These are phyloP conservation scores for Cardiocondyla obscurior DNA, from an alignment of 1,140 invertebrate genomes.

Conservation along the genomic window DNA sequence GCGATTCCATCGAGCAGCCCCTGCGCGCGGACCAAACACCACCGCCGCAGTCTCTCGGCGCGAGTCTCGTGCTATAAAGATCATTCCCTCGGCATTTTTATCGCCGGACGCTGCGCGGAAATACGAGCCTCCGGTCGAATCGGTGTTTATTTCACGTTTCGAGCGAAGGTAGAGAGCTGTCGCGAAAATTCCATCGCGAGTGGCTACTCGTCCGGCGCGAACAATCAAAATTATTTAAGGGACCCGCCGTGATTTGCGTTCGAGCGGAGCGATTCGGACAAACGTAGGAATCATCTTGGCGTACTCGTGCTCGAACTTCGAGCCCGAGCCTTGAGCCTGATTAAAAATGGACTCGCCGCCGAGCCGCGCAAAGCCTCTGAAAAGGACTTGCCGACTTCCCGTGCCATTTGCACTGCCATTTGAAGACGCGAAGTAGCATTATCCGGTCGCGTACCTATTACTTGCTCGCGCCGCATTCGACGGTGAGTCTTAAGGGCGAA, in stretches of 20 bases:
- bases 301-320: neutral
- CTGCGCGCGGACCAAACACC: neutral
- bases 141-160: neutral
- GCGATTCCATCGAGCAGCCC: neutral
- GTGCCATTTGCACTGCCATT: conserved; percentile 28
- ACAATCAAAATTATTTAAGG: no score
- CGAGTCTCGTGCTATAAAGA: conserved; percentile 12
- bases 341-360: conserved; percentile 13
- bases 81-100: neutral
- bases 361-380: neutral
- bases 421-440: conserved; percentile 39
- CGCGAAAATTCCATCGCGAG: no score
- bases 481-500: conserved; percentile 40
- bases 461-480: conserved; percentile 35
- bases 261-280: no score
- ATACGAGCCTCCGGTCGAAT: conserved; percentile 27
- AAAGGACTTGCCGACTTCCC: neutral
- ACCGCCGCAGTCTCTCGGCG: neutral
- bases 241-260: no score
- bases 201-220: conserved; percentile 13
- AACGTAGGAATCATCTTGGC: neutral
- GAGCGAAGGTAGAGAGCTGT: no score
- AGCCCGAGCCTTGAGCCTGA: neutral
- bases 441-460: conserved; percentile 35
- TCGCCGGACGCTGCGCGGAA: neutral